A percentile compares a stretch with the other conserved stretches of the same genome.
These are phyloP conservation scores for Campoletis sonorensis DNA, from an alignment of 1,140 invertebrate genomes.

Conservation along the genomic window DNA sequence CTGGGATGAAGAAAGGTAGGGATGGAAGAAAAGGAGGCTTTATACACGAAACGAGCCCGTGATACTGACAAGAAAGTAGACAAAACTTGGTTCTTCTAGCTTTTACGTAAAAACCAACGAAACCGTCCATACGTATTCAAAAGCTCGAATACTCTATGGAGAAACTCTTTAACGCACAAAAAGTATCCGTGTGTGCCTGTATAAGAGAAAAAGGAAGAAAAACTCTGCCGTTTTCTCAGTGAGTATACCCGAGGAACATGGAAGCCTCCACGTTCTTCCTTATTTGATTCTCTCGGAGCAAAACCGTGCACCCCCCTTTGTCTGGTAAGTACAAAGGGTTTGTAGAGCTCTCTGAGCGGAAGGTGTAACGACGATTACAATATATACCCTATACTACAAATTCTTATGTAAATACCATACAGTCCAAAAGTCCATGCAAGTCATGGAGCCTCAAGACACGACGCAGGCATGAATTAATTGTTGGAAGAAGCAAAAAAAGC, in stretches of 20 bases:
- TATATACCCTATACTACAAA: neutral
- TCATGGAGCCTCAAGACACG: neutral
- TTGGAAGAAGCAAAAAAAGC: neutral
- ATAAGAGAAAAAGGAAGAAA: too few species aligned
- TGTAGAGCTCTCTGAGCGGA: neutral
- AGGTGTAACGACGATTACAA: conserved; percentile 6
- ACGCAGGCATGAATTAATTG: neutral
- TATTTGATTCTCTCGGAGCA: conserved; percentile 9
- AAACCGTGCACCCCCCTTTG: conserved; percentile 43
- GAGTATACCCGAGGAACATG: neutral
- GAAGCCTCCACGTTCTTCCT: conserved; percentile 40
- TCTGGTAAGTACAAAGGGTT: conserved; percentile 51
- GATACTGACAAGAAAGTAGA: neutral
- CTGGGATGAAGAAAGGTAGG: too few species aligned
- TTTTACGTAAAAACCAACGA: conserved; percentile 35
- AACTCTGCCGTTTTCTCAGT: too few species aligned
- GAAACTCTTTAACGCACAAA: conserved; percentile 1
- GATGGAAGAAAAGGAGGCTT: neutral
- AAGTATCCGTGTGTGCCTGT: neutral
- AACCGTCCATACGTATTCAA: neutral
- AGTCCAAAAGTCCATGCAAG: neutral
- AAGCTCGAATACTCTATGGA: neutral
- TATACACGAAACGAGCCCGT: conserved; percentile 25
- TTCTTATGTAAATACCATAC: neutral
- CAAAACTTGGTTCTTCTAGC: conserved; percentile 40